Base-by-base conservation (phyloP, 2,888 invertebrate species). In the Hydrotaea cyrtoneurina region DNA sequence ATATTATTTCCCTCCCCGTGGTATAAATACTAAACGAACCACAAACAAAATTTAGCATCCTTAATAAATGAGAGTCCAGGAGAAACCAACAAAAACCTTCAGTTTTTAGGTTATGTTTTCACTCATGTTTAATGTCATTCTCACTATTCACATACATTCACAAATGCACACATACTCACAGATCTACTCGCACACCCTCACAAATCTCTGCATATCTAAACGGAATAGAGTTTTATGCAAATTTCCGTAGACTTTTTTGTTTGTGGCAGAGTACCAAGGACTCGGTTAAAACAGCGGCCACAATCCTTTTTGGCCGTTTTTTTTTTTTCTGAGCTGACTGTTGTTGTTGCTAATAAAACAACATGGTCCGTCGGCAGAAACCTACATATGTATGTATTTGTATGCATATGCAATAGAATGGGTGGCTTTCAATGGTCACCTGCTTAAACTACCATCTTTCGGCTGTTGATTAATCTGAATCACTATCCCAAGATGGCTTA, bases 61-160 rank as follows among this genome's bases (percentile, higher is more conserved):
- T 43, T 43, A 43, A 43, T 43, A 43, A 21, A 66, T 66, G 66
- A 17, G 43, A 26, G 64, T 36, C 8, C 10, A 36, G 36, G 43
- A 43, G 11, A 39, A 43, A 36, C n/a, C 36, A 72, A 31, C 17
- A 21, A 73, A 57, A 36, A 73, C 53, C 55, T 39, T 2, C 7
- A 13, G 10, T 73, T 57, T 73, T 26, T 73, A 36, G 72, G 55
- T 57, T 57, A 73, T 53, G 46, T 73, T 73, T 73, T 73, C 57
- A 57, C 55, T 57, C 11, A 31, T 73, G 57, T 73, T 73, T 39
- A 73, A 73, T 55, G 55, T 39, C 57, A 39, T 39, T 57, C 57
- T 57, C 57, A 31, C 53, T 17, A 73, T 31, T 36, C 17, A 46
- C 19, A 10, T 43, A 43, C n/a, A 43, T 46, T 10, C 15, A 43